phyloP scores from a whole-genome alignment of 2,888 invertebrate genomes.

The Stomorhina lunata region DNA sequence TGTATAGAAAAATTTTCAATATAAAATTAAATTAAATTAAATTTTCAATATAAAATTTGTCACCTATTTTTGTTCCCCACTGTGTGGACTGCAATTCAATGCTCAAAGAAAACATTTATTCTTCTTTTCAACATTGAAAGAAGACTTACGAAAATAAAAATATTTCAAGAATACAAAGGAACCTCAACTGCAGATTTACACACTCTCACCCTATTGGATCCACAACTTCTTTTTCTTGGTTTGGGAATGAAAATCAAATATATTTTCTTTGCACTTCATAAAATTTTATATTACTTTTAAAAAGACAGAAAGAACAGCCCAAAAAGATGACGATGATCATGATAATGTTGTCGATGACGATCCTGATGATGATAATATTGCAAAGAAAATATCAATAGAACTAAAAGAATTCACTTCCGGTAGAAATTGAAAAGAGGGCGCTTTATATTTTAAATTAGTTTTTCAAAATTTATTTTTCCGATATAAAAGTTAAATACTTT shows the following conservation, averaged over 20 bases:
- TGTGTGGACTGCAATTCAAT: conserved; percentile 9
- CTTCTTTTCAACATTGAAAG: conserved; percentile 25
- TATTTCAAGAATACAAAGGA: conserved; percentile 32
- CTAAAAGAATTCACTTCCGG: conserved; percentile 54
- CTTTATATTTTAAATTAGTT: neutral
- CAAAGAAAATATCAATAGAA: conserved; percentile 38
- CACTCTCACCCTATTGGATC: conserved; percentile 2
- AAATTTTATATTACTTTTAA: conserved; percentile 68
- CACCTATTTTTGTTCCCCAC: conserved; percentile 18
- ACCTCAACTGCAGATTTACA: conserved; percentile 23
- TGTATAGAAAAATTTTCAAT: too few species aligned
- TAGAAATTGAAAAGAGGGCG: conserved; percentile 17
- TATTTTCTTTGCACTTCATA: conserved; percentile 74
- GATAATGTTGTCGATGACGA: conserved; percentile 12
- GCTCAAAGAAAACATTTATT: conserved; percentile 33
- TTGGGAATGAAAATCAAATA: conserved; percentile 50
- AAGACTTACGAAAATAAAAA: conserved; percentile 36
- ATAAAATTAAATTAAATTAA: neutral
- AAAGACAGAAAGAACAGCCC: conserved; percentile 58
- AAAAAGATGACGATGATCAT: conserved; percentile 25
- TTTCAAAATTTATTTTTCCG: conserved; percentile 30
- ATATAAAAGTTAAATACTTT: conserved; percentile 27
- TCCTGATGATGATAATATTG: conserved; percentile 36
- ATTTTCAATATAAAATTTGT: neutral
- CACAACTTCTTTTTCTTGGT: conserved; percentile 30